A percentile compares a stretch with the other conserved stretches of the same genome.
Conservation (phyloP, 2,797 vertebrate genomes). For the Sebastes flavidus region DNA sequence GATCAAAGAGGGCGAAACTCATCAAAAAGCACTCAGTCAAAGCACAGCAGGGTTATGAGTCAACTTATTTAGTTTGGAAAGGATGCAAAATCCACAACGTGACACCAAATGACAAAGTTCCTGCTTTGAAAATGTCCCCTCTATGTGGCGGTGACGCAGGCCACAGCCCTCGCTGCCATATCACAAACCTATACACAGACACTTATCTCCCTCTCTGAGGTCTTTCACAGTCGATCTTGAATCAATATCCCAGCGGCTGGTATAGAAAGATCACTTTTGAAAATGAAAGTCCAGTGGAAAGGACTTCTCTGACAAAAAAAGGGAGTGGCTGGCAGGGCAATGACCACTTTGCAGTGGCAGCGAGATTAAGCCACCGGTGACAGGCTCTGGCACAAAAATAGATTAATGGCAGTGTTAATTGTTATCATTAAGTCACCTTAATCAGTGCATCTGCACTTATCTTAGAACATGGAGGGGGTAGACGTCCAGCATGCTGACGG, state of each 20-base stretch:
- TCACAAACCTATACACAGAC: slow-evolving; percentile 5
- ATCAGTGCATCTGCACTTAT: neutral
- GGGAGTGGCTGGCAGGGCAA: slow-evolving; percentile 70
- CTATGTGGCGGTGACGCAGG: slow-evolving; percentile 42
- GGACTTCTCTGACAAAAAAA: slow-evolving; percentile 38
- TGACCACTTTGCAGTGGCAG: slow-evolving; percentile 59
- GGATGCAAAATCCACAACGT: neutral
- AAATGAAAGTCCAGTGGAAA: slow-evolving; percentile 45
- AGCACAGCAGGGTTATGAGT: slow-evolving; percentile 13
- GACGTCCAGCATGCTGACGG: neutral
- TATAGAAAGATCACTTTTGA: slow-evolving; percentile 7
- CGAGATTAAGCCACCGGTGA: slow-evolving; percentile 25
- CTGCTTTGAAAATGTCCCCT: slow-evolving; percentile 30
- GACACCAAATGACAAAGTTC: slow-evolving; percentile 33
- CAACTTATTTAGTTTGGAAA: neutral
- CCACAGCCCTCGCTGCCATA: slow-evolving; percentile 12
- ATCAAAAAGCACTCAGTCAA: slow-evolving; percentile 23
- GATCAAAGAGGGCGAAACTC: slow-evolving; percentile 36
- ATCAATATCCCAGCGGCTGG: slow-evolving; percentile 15
- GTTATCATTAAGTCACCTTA: neutral
- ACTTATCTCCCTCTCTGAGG: slow-evolving; percentile 15
- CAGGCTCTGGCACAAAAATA: slow-evolving; percentile 20
- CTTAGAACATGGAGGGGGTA: neutral
- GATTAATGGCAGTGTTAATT: neutral
- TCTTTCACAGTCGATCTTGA: slow-evolving; percentile 17